These are phyloP conservation scores for Phyllotreta striolata DNA, from an alignment of 2,888 invertebrate species.

Conservation along the genomic window DNA sequence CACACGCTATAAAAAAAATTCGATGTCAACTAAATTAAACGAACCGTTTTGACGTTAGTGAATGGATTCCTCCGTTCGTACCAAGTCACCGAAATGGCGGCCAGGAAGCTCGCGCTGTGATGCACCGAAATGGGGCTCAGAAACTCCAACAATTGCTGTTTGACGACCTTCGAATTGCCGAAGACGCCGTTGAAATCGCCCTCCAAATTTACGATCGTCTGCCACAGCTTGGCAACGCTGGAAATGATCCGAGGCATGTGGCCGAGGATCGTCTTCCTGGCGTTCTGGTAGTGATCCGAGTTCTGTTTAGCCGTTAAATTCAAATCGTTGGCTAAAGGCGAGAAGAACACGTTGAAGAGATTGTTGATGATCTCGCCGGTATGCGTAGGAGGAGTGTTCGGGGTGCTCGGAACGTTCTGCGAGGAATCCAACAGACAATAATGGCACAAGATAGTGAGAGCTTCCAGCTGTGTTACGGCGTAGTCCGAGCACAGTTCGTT, in stretches of 20 bases:
- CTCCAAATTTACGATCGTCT: constrained; percentile 65
- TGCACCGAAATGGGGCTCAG: constrained; percentile 85
- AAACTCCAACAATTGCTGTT: constrained; percentile 81
- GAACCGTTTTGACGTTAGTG: constrained; percentile 61
- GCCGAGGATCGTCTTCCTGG: constrained; percentile 77
- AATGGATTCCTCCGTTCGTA: constrained; percentile 71
- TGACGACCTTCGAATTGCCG: constrained; percentile 73
- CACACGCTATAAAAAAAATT: too few species aligned
- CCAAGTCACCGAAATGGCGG: constrained; percentile 88
- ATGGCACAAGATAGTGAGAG: constrained; percentile 79
- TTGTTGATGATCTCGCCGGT: constrained; percentile 81
- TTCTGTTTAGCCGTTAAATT: constrained; percentile 57
- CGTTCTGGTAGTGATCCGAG: constrained; percentile 62
- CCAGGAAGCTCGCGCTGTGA: constrained; percentile 81
- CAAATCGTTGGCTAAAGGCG: constrained; percentile 63
- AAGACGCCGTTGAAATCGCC: constrained; percentile 65
- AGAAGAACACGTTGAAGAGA: constrained; percentile 81
- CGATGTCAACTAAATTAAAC: too few species aligned
- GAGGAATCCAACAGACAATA: constrained; percentile 78
- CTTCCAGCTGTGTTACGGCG: constrained; percentile 78
- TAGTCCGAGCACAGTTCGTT: constrained; percentile 77
- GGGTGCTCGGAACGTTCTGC: constrained; percentile 55
- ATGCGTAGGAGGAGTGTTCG: constrained; percentile 65
- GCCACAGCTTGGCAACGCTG: constrained; percentile 82
- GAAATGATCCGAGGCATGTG: constrained; percentile 83